Evolutionary conservation across 2,888 invertebrate species (phyloP).

Genomic region (Tuta absoluta): DNA sequence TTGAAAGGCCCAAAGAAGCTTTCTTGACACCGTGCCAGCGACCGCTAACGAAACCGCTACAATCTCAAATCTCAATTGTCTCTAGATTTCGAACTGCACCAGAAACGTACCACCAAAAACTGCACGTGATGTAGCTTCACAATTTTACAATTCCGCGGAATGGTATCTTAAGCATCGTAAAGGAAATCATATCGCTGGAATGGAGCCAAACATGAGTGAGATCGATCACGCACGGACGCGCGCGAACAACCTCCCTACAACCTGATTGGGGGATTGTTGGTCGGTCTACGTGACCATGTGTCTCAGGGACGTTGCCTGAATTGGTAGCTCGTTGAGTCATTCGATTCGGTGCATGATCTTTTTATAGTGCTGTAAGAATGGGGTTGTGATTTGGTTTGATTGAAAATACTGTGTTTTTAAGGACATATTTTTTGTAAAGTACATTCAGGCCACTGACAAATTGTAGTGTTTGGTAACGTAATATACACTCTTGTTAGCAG

Average conservation of each 20-base stretch:
- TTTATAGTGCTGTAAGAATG: not conserved
- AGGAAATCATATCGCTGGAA: slow-evolving; percentile 36
- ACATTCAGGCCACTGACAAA: too few relatives aligned
- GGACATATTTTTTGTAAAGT: too few relatives aligned
- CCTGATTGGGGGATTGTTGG: slow-evolving; percentile 43
- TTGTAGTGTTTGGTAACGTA: too few relatives aligned
- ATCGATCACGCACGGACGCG: slow-evolving; percentile 52
- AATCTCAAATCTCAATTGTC: slow-evolving; percentile 4
- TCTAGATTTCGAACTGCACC: not conserved
- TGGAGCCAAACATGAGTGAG: slow-evolving; percentile 40
- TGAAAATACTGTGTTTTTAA: not conserved
- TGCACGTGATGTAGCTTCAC: slow-evolving; percentile 12
- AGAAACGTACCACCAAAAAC: not conserved
- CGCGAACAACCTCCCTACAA: slow-evolving; percentile 15
- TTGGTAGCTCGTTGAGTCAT: slow-evolving; percentile 26
- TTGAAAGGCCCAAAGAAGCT: not conserved
- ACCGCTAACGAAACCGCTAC: slow-evolving; percentile 4
- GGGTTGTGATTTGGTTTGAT: not conserved
- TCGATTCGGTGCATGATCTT: slow-evolving; percentile 18
- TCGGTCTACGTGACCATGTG: slow-evolving; percentile 52
- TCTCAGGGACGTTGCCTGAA: slow-evolving; percentile 42
- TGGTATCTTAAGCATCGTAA: slow-evolving; percentile 35
- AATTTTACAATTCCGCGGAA: slow-evolving; percentile 30
- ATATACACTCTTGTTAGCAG: too few relatives aligned
- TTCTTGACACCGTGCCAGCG: slow-evolving; percentile 11